Conservation (phyloP, 1,140 invertebrate genomes). For the Notospermus geniculatus region DNA sequence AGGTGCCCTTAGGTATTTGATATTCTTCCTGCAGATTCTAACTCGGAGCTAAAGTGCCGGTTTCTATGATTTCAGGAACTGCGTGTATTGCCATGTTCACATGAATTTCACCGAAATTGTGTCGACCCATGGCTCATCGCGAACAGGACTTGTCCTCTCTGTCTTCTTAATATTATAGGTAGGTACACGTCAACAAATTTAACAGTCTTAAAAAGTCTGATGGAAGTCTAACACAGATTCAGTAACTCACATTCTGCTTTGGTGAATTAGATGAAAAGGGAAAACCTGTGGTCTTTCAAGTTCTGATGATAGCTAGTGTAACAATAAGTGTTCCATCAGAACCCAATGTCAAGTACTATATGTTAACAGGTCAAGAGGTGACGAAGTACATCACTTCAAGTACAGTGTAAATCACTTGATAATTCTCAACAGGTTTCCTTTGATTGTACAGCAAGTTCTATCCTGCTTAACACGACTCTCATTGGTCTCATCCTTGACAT, state of each 20-base stretch:
- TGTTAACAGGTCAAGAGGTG: no score
- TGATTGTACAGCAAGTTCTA: no score
- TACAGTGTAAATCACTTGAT: neutral
- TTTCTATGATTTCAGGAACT: constrained; percentile 65
- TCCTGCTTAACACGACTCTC: neutral
- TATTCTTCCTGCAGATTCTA: no score
- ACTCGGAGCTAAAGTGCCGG: no score
- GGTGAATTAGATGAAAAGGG: no score
- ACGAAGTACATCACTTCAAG: no score
- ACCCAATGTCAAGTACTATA: neutral
- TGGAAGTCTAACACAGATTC: no score
- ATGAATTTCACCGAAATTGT: constrained; percentile 92
- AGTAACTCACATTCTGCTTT: no score
- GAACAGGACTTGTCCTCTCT: constrained; percentile 52
- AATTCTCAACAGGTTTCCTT: neutral
- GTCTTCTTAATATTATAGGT: constrained; percentile 56
- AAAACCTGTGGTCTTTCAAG: no score
- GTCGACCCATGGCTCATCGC: constrained; percentile 87
- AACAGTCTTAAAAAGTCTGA: no score
- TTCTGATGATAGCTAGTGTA: neutral
- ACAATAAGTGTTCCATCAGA: neutral
- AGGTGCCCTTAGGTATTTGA: no score
- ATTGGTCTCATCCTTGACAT: neutral
- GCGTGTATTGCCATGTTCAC: constrained; percentile 85
- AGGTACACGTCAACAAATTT: no score